Evolutionary conservation across 2,888 invertebrate genomes (phyloP).

Genomic region (Malthinus flaveolus): DNA sequence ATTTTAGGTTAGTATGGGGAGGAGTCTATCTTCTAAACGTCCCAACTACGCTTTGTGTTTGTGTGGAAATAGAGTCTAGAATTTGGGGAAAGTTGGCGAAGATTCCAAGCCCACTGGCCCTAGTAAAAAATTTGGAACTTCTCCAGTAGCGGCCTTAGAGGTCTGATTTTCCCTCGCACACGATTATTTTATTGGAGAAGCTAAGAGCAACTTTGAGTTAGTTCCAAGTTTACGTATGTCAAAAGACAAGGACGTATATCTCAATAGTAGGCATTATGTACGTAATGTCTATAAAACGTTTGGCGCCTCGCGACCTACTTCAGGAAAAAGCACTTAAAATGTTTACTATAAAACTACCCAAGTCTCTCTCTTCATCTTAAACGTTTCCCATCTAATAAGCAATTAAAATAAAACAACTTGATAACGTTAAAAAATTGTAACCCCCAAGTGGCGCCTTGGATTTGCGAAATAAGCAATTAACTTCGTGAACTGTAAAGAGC

Average conservation of each 20-base stretch:
- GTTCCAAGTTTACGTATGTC: too few species aligned
- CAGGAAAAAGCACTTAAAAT: constrained; percentile 34
- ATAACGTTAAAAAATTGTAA: constrained; percentile 13
- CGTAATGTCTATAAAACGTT: constrained; percentile 16
- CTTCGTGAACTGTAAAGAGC: constrained; percentile 29
- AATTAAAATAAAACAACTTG: too few species aligned
- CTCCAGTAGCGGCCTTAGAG: too few species aligned
- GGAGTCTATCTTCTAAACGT: too few species aligned
- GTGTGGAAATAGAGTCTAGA: background rate
- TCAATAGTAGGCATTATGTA: constrained; percentile 14
- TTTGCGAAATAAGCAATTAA: constrained; percentile 34
- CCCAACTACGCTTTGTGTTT: too few species aligned
- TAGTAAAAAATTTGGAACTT: too few species aligned
- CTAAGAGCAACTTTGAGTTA: too few species aligned
- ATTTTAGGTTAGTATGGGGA: too few species aligned
- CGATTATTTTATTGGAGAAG: too few species aligned
- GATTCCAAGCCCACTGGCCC: too few species aligned
- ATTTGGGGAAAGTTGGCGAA: background rate
- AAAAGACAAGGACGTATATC: constrained; percentile 39
- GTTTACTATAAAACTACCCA: constrained; percentile 25
- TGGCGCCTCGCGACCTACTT: constrained; percentile 39
- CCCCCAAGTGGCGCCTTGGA: constrained; percentile 30
- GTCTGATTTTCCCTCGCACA: too few species aligned
- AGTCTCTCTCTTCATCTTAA: background rate
- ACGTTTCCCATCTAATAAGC: background rate